These are phyloP conservation scores for Holothuria scabra DNA, from an alignment of 53 echinoderm and acorn worm genomes.

Conservation along the genomic window DNA sequence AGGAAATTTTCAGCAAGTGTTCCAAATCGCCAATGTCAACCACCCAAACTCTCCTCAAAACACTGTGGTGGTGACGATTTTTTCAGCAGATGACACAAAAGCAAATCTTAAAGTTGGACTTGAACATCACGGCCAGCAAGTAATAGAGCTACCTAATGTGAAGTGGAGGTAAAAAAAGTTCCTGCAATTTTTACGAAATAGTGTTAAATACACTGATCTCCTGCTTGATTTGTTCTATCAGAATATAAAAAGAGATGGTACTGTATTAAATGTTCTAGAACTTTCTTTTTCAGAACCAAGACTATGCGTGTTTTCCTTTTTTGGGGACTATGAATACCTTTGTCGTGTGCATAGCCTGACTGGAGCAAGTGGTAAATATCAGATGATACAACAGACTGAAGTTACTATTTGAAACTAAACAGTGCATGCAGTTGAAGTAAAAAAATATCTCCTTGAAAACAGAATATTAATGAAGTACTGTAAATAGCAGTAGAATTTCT, in stretches of 20 bases:
- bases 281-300: too few species aligned
- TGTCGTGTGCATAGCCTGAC: background rate
- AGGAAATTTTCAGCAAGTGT: slow-evolving; percentile 15
- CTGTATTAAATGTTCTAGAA: too few species aligned
- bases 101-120: background rate
- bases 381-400: background rate
- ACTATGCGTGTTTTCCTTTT: too few species aligned
- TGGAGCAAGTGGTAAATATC: slow-evolving; percentile 18
- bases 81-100: slow-evolving; percentile 12
- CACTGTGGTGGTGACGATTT: background rate
- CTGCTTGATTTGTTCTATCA: too few species aligned
- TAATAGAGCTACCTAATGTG: background rate
- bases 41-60: slow-evolving; percentile 5
- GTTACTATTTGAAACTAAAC: too few species aligned
- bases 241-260: too few species aligned
- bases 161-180: background rate
- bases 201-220: too few species aligned
- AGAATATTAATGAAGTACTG: too few species aligned
- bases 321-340: slow-evolving; percentile 37
- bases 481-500: too few species aligned
- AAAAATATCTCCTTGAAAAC: too few species aligned
- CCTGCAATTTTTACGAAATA: too few species aligned
- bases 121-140: background rate
- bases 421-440: too few species aligned
- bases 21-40: slow-evolving; percentile 27